Conservation (phyloP, 2,888 invertebrate species). For the Micoletzkya japonica region DNA sequence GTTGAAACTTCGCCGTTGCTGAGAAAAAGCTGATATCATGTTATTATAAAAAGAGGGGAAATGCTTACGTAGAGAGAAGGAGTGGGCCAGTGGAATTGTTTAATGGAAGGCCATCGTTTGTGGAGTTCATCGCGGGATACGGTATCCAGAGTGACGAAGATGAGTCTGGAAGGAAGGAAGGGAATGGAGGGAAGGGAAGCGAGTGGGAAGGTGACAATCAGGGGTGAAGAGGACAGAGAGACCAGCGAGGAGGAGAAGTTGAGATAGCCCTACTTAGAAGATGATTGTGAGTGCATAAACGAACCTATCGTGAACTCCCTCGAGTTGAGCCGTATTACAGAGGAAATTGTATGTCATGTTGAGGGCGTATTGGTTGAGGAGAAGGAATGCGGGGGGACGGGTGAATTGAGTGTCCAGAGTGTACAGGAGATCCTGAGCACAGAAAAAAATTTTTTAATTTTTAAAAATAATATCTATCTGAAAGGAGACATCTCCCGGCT, state of each 20-base stretch:
- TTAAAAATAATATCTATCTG: background rate
- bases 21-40: too few species aligned
- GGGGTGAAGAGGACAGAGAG: background rate
- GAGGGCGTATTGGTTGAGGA: slow-evolving; percentile 60
- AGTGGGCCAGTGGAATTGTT: slow-evolving; percentile 63
- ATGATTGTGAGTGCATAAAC: too few species aligned
- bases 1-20: too few species aligned
- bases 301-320: slow-evolving; percentile 49
- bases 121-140: slow-evolving; percentile 51
- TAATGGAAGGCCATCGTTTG: slow-evolving; percentile 56
- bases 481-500: background rate
- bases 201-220: background rate
- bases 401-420: slow-evolving; percentile 48
- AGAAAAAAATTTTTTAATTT: background rate
- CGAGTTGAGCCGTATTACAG: slow-evolving; percentile 54
- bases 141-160: slow-evolving; percentile 61
- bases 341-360: slow-evolving; percentile 64
- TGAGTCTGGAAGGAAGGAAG: slow-evolving; percentile 45
- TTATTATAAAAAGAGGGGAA: too few species aligned
- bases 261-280: too few species aligned
- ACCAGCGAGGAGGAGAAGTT: too few species aligned
- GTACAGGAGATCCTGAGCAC: slow-evolving; percentile 35
- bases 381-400: slow-evolving; percentile 57
- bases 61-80: slow-evolving; percentile 59
- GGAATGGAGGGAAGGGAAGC: too few species aligned